phyloP scores from a whole-genome alignment of 2,888 invertebrate species.

The Tinea semifulvella region DNA sequence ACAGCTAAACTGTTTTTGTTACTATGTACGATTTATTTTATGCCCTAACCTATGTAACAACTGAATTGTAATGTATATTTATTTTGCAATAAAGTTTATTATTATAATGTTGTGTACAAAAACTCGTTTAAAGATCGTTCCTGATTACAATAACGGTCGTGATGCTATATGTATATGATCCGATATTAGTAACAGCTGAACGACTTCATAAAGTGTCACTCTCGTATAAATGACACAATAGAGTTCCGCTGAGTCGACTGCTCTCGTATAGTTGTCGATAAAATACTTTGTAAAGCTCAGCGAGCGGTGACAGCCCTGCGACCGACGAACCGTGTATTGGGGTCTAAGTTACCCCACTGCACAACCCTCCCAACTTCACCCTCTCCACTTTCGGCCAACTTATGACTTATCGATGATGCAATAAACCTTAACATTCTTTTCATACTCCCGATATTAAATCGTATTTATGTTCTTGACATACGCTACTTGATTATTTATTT shows the following conservation, averaged over 20 bases:
- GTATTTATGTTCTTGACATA: constrained; percentile 13
- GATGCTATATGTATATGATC: not conserved
- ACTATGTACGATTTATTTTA: no score
- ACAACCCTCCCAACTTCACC: constrained; percentile 31
- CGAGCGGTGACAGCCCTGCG: constrained; percentile 44
- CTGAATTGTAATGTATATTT: no score
- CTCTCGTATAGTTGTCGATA: constrained; percentile 41
- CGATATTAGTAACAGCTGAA: constrained; percentile 41
- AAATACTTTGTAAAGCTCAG: constrained; percentile 58
- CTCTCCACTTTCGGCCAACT: constrained; percentile 7
- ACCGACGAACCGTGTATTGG: no score
- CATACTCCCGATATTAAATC: constrained; percentile 10
- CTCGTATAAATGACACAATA: constrained; percentile 47
- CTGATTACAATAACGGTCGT: no score
- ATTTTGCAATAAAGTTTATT: no score
- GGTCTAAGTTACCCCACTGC: constrained; percentile 30
- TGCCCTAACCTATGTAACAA: no score
- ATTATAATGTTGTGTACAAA: no score
- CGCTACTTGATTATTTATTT: not conserved
- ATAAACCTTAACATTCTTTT: constrained; percentile 12
- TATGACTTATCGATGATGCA: constrained; percentile 16
- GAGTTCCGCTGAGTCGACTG: constrained; percentile 37
- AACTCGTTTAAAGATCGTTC: no score
- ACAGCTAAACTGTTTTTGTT: no score
- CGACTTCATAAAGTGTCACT: constrained; percentile 55